These are phyloP conservation scores for Caenorhabditis elegans DNA, from an alignment of 1,140 invertebrate genomes.

Conservation along the genomic window DNA sequence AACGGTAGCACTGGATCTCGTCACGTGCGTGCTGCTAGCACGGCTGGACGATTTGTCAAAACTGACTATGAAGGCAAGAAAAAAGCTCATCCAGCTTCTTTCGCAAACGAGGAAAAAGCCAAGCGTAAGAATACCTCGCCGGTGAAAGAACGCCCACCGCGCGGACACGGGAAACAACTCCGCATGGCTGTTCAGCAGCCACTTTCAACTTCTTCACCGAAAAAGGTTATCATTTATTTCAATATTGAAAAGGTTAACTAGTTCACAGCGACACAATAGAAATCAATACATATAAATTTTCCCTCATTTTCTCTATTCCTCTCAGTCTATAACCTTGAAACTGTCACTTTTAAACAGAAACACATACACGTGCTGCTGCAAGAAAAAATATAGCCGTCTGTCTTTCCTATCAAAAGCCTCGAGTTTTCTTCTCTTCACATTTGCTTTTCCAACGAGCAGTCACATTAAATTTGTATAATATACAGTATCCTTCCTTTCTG, in stretches of 20 bases:
- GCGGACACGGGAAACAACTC: background rate
- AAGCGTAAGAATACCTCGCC: background rate
- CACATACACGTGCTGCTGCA: background rate
- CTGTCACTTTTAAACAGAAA: constrained; percentile 2
- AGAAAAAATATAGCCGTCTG: background rate
- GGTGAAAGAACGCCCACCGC: background rate
- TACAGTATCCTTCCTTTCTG: background rate
- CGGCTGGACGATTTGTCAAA: background rate
- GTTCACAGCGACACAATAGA: no score
- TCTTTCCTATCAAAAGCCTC: background rate
- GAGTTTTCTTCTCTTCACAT: background rate
- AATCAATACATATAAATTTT: background rate
- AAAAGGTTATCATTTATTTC: no score
- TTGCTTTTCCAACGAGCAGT: background rate
- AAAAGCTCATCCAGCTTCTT: background rate
- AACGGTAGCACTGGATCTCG: background rate
- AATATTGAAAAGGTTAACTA: no score
- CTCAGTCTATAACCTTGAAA: background rate
- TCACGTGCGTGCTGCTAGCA: background rate
- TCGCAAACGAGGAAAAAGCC: background rate
- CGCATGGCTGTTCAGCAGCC: background rate
- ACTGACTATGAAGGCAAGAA: background rate
- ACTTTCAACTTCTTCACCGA: background rate
- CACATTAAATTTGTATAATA: no score
- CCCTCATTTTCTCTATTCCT: background rate